Evolutionary conservation across 92 coral and sea anemone species (phyloP), one percentile per base, ranked within the genome.

Genomic region (Palythoa grandis): DNA sequence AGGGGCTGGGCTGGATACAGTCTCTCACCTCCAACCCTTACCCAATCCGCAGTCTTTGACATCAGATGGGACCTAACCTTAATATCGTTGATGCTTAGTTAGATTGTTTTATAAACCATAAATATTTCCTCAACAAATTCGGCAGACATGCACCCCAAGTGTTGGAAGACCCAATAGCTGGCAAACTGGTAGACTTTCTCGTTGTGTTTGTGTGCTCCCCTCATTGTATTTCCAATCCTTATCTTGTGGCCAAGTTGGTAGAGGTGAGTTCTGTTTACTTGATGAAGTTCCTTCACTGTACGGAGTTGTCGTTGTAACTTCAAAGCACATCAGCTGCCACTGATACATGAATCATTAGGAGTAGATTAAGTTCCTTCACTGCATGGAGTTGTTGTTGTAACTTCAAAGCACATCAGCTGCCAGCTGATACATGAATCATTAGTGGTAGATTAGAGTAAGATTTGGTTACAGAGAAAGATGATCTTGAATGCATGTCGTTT

Each of bases 161-260:
- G 35, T 87, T 95, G 60, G 96, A 93, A 87, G 99, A 95, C 25
- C 96, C 98, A 15, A 89, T 87, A 20, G 90, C 95, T 84, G 92
- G 90, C 63, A 95, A 95, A 29, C 87, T 96, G 61, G 97, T 90
- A 17, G 88, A 92, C 82, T 93, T 96, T 63, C 93, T 96, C 75
- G 91, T 96, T 22, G 93, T 95, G 58, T 87, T 96, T 63, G 93
- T 93, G 25, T 96, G 99, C 60, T 95, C 98, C 7, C 96, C 99
- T 35, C 90, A 91, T 43, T 96, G 93, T 73, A 89, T 96, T 57
- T 96, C 99, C 40, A 96, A 96, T 83, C 99, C 99, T 68, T 95
- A 96, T 68, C 99, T 96, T 47, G 96, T 95, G 86, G 98, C 98
- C 47, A 96, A 96, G 78, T 88, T 96, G 8, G 98, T 96, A 3